Evolutionary conservation across 37 sponge, comb jelly and placozoan species (phyloP).

Genomic region (Crambe crambe): DNA sequence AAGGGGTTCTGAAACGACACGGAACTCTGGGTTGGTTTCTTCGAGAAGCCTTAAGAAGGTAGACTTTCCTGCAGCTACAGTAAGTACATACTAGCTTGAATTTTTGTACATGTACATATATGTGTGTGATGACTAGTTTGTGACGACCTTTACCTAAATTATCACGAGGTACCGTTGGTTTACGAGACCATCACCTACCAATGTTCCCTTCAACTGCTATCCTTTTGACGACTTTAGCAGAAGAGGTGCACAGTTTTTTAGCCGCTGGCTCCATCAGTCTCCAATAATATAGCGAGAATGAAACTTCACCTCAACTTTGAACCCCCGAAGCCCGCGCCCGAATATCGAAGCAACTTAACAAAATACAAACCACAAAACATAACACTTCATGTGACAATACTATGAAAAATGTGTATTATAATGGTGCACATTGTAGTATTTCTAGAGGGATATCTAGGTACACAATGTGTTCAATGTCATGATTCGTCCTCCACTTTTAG

Average conservation of each 20-base stretch:
- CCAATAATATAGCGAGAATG: background rate
- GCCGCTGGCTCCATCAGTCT: slow-evolving; percentile 32
- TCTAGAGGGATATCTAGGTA: no score
- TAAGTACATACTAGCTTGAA: background rate
- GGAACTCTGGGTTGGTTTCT: slow-evolving; percentile 28
- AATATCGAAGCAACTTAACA: no score
- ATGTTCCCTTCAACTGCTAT: slow-evolving; percentile 65
- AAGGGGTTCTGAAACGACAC: slow-evolving; percentile 67
- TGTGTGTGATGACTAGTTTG: no score
- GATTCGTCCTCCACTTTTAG: background rate
- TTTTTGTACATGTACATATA: background rate
- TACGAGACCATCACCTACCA: background rate
- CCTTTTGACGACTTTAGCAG: slow-evolving; percentile 21
- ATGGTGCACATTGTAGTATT: background rate
- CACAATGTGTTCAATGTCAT: background rate
- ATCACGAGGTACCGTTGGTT: background rate
- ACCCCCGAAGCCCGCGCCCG: no score
- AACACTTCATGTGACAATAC: no score
- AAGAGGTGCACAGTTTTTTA: slow-evolving; percentile 26
- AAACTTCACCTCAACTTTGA: background rate
- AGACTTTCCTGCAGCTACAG: slow-evolving; percentile 76
- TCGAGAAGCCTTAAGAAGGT: slow-evolving; percentile 64
- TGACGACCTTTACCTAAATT: no score
- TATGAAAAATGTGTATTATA: background rate
- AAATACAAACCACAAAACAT: no score